phyloP scores from a whole-genome alignment of 2,797 vertebrate species.

The Clarias pachynema region DNA sequence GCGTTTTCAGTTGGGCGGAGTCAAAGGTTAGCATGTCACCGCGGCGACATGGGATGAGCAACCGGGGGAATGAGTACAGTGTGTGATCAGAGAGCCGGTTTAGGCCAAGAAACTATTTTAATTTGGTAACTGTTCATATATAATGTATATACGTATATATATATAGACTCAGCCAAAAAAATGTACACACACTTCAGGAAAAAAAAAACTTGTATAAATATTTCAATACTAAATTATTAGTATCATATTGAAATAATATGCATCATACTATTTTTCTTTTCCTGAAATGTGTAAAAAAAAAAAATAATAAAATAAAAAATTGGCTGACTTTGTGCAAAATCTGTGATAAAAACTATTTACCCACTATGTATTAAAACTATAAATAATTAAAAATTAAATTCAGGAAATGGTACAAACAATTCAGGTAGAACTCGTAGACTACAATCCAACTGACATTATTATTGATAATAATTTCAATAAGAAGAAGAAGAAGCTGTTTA shows the following conservation, averaged over 20 bases:
- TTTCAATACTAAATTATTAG: too few relatives aligned
- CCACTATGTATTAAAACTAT: not conserved
- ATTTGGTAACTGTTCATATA: not conserved
- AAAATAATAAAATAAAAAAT: not conserved
- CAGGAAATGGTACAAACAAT: not conserved
- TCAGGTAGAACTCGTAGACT: not conserved
- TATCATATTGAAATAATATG: too few relatives aligned
- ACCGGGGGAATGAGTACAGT: slow-evolving; percentile 58
- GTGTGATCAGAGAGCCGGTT: not conserved
- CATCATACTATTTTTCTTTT: too few relatives aligned
- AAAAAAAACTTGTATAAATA: too few relatives aligned
- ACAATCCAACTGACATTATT: not conserved
- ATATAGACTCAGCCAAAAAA: too few relatives aligned
- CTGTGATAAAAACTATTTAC: too few relatives aligned
- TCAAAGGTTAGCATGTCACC: slow-evolving; percentile 56
- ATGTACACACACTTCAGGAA: too few relatives aligned
- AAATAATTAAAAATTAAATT: not conserved
- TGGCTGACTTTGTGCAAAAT: too few relatives aligned
- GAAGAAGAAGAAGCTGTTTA: not conserved
- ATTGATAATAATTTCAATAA: not conserved
- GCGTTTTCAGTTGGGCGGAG: slow-evolving; percentile 66
- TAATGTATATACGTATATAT: too few relatives aligned
- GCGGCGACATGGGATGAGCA: slow-evolving; percentile 53
- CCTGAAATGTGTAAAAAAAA: not conserved
- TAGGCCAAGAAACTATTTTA: not conserved